phyloP scores from a whole-genome alignment of 2,113 vertebrate genomes.

The Entosphenus tridentatus region DNA sequence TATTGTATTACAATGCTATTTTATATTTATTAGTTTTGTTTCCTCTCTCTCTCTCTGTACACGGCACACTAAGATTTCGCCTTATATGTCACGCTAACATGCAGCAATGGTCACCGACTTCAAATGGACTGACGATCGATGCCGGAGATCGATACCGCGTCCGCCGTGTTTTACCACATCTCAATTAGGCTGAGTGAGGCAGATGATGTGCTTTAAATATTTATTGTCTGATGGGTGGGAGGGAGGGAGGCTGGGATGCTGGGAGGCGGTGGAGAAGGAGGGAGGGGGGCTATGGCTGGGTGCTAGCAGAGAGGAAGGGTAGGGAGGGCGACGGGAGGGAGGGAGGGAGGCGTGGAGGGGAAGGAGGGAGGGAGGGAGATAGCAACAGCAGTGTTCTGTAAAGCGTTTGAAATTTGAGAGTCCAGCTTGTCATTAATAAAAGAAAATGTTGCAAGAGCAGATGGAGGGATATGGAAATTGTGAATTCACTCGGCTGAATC shows the following conservation, averaged over 20 bases:
- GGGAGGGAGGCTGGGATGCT: not conserved
- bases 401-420: no score
- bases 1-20: no score
- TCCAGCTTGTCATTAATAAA: no score
- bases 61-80: no score
- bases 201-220: conserved; percentile 5
- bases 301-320: not conserved
- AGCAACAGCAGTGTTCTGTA: no score
- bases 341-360: not conserved
- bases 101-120: conserved; percentile 1
- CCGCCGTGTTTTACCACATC: conserved; percentile 5
- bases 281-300: not conserved
- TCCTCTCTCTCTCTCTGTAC: no score
- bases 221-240: conserved; percentile 2
- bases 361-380: not conserved
- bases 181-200: conserved; percentile 5
- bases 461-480: no score
- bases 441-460: no score
- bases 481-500: no score
- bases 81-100: conserved; percentile 1
- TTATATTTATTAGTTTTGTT: no score
- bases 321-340: not conserved
- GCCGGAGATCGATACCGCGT: not conserved
- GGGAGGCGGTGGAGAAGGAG: not conserved
- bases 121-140: conserved; percentile 5